phyloP scores from a whole-genome alignment of 2,113 vertebrate genomes.

The Chaenogobius annularis region DNA sequence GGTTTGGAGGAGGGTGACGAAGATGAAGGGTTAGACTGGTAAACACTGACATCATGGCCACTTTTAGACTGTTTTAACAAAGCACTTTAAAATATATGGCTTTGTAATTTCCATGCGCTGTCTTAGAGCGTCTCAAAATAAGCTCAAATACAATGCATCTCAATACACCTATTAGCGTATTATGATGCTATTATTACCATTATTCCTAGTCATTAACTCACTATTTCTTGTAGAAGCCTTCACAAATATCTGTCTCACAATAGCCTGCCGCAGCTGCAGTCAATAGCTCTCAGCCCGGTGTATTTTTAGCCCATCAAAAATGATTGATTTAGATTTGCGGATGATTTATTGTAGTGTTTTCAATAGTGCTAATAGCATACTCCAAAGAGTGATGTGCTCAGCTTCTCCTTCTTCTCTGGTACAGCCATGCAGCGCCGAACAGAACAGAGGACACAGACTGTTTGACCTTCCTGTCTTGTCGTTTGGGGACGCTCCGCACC shows the following conservation, averaged over 20 bases:
- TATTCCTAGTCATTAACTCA: constrained; percentile 18
- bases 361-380: constrained; percentile 18
- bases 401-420: constrained; percentile 17
- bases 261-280: constrained; percentile 10
- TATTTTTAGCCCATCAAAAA: constrained; percentile 22
- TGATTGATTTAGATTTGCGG: constrained; percentile 15
- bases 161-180: constrained; percentile 10
- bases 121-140: constrained; percentile 8
- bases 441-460: constrained; percentile 51
- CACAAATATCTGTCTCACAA: constrained; percentile 12
- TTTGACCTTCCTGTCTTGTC: constrained; percentile 59
- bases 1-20: constrained; percentile 10
- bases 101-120: constrained; percentile 15
- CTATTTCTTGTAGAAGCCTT: constrained; percentile 12
- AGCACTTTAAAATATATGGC: constrained; percentile 34
- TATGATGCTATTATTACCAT: constrained; percentile 15
- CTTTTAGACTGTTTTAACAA: constrained; percentile 55
- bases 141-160: constrained; percentile 2
- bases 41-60: constrained; percentile 59
- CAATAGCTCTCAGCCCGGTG: constrained; percentile 10
- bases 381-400: constrained; percentile 21
- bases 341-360: constrained; percentile 32
- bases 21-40: constrained; percentile 31
- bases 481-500: constrained; percentile 43
- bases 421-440: constrained; percentile 22